Conservation (phyloP, 1,140 invertebrate genomes). For the Leptinotarsa texana region DNA sequence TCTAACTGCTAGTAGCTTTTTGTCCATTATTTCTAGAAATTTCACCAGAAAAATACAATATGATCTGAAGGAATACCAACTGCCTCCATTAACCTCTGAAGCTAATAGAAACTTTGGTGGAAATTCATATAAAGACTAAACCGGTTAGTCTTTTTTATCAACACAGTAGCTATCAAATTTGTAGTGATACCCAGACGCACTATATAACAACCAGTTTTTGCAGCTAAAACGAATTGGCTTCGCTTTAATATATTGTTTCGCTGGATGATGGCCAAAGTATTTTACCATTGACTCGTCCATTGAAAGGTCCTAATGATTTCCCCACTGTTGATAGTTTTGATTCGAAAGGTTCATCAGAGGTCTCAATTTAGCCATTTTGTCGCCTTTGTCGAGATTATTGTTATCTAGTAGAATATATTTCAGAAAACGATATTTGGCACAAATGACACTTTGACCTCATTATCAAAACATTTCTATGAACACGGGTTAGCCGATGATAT, state of each 20-base stretch:
- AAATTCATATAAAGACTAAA: background rate
- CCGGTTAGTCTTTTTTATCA: background rate
- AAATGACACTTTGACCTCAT: background rate
- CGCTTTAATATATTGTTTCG: background rate
- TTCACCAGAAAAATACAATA: slow-evolving; percentile 40
- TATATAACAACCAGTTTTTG: background rate
- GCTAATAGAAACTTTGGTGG: background rate
- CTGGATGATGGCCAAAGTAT: background rate
- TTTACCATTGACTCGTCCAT: background rate
- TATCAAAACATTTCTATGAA: background rate
- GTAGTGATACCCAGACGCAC: background rate
- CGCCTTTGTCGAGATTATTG: background rate
- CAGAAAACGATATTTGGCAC: background rate
- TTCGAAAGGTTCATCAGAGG: background rate
- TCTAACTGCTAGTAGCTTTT: slow-evolving; percentile 37
- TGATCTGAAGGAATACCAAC: slow-evolving; percentile 32
- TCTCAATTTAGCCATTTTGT: background rate
- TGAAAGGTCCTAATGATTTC: background rate
- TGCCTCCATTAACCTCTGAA: background rate
- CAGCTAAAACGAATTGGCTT: background rate
- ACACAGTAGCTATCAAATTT: background rate
- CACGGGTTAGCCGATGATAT: too few species aligned
- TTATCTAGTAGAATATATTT: background rate
- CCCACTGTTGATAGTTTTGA: background rate
- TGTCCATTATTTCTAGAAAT: slow-evolving; percentile 15